phyloP scores from a whole-genome alignment of 2,888 invertebrate genomes.

The Philonicus albiceps region DNA sequence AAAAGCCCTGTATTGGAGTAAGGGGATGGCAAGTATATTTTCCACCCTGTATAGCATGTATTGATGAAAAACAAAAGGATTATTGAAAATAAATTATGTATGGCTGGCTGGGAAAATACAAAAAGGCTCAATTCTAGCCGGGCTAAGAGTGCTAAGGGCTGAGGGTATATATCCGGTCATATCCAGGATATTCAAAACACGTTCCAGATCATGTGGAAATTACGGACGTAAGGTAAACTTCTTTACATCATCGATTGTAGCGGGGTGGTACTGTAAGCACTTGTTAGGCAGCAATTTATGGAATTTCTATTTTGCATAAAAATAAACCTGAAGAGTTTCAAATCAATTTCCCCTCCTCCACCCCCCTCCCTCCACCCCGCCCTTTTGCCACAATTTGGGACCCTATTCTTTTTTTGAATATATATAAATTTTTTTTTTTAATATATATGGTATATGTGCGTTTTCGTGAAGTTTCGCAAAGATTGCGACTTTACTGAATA shows the following conservation, averaged over 20 bases:
- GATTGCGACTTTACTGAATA: neutral
- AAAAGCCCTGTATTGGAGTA: neutral
- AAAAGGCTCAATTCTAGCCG: neutral
- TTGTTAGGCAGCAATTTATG: neutral
- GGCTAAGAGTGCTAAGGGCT: neutral
- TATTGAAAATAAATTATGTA: neutral
- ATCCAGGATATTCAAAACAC: neutral
- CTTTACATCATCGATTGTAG: neutral
- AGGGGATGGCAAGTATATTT: neutral
- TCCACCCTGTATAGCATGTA: neutral
- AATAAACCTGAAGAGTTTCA: neutral
- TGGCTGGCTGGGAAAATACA: neutral
- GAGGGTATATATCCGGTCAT: neutral
- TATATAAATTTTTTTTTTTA: too few relatives aligned
- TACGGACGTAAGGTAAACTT: neutral
- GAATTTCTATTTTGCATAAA: neutral
- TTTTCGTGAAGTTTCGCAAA: neutral
- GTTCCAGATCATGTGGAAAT: neutral
- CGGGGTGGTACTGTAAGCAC: neutral
- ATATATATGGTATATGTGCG: too few relatives aligned
- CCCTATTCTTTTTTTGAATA: too few relatives aligned
- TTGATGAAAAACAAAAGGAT: neutral
- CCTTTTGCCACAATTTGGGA: too few relatives aligned
- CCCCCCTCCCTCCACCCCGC: too few relatives aligned
- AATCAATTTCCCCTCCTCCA: neutral